These are phyloP conservation scores for Xenops minutus DNA, from an alignment of 2,797 vertebrate species.

Conservation along the genomic window DNA sequence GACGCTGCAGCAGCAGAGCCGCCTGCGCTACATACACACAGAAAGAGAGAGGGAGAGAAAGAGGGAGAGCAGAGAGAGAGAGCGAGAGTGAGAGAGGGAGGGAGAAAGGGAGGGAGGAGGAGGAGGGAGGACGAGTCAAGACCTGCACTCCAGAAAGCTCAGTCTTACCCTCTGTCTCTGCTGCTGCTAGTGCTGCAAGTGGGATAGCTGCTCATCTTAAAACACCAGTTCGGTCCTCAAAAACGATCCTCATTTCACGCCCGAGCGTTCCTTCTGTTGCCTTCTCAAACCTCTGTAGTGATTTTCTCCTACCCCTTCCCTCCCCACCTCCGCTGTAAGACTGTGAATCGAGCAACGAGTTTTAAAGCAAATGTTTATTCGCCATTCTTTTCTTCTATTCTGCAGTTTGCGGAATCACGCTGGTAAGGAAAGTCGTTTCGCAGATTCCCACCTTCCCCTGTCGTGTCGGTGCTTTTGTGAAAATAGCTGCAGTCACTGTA, in stretches of 20 bases:
- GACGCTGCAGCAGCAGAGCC: constrained; percentile 55
- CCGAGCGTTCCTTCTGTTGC: background rate
- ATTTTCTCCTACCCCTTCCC: background rate
- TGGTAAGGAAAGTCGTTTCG: constrained; percentile 14
- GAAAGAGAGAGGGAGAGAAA: constrained; percentile 32
- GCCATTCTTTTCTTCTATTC: background rate
- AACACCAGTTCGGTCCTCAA: background rate
- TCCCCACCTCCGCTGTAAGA: background rate
- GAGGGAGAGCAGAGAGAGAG: constrained; percentile 16
- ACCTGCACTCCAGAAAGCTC: constrained; percentile 57
- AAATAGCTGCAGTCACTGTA: constrained; percentile 53
- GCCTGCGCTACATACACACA: constrained; percentile 60
- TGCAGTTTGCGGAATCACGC: background rate
- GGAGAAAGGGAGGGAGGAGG: background rate
- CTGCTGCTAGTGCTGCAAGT: background rate
- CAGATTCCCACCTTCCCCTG: constrained; percentile 5
- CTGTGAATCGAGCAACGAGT: background rate
- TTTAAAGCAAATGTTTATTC: constrained; percentile 19
- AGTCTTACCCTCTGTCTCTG: constrained; percentile 30
- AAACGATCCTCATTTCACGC: background rate
- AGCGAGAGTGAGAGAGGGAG: background rate
- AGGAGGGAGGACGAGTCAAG: constrained; percentile 39
- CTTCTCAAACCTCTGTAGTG: background rate
- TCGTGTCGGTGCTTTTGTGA: constrained; percentile 35
- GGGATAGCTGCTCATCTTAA: constrained; percentile 51